Percentiles rank a stretch among this genome's conserved stretches.
These are phyloP conservation scores for Microvelia longipes DNA, from an alignment of 1,140 invertebrate species.

Conservation along the genomic window DNA sequence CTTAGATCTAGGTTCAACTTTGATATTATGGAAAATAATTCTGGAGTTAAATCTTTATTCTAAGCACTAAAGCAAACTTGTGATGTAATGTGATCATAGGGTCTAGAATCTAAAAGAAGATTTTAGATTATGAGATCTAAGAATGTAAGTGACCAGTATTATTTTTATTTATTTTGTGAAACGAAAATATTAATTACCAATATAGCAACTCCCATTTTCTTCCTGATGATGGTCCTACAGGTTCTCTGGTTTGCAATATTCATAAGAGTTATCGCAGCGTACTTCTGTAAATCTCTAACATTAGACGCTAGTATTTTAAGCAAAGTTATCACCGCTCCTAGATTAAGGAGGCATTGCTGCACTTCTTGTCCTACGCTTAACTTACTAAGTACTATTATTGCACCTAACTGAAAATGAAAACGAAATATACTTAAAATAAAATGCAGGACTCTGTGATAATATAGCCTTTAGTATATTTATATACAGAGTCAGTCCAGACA, in stretches of 20 bases:
- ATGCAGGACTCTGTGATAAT: too few species aligned
- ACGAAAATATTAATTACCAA: slow-evolving; percentile 34
- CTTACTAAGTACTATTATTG: slow-evolving; percentile 58
- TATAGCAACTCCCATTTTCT: slow-evolving; percentile 62
- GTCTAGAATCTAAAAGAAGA: too few species aligned
- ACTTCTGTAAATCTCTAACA: slow-evolving; percentile 48
- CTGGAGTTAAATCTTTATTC: too few species aligned
- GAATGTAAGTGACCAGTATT: too few species aligned
- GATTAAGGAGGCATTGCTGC: slow-evolving; percentile 61
- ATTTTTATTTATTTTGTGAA: neutral
- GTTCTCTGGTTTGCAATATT: slow-evolving; percentile 71
- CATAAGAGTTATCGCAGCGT: slow-evolving; percentile 74
- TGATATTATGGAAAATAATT: too few species aligned
- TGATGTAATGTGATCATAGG: too few species aligned
- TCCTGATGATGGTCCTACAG: slow-evolving; percentile 67
- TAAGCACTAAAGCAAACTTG: too few species aligned
- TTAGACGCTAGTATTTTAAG: slow-evolving; percentile 57
- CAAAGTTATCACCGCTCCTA: slow-evolving; percentile 60
- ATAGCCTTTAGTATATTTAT: too few species aligned
- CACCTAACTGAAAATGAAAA: slow-evolving; percentile 45
- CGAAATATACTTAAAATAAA: too few species aligned
- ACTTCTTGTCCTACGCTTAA: slow-evolving; percentile 63
- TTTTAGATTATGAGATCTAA: too few species aligned
- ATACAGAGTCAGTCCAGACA: too few species aligned
- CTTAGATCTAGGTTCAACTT: too few species aligned